Conservation (phyloP, 2,113 vertebrate species). For the Rattus rattus region DNA sequence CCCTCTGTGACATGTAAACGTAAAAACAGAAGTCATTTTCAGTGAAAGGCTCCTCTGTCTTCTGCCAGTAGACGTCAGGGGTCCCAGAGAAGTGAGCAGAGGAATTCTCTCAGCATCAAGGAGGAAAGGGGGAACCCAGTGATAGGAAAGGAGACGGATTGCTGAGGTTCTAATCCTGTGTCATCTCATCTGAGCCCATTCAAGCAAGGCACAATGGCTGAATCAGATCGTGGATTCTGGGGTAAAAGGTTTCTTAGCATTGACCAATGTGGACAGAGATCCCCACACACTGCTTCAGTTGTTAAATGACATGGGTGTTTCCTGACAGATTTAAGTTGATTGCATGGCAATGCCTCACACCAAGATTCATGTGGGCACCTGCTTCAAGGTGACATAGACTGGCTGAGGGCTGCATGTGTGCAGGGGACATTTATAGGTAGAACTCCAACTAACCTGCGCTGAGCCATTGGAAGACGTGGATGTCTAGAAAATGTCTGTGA, state of each 20-base stretch:
- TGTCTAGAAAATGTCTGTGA: neutral
- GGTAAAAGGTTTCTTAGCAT: neutral
- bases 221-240: neutral
- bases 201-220: neutral
- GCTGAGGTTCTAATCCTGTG: neutral
- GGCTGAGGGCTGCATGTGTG: neutral
- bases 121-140: neutral
- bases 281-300: neutral
- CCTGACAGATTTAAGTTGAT: neutral
- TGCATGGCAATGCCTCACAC: neutral
- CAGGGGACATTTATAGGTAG: neutral
- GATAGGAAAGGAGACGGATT: neutral
- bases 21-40: conserved; percentile 14
- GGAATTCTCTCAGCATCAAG: neutral
- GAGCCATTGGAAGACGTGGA: neutral
- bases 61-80: neutral
- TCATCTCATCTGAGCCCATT: neutral
- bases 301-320: neutral
- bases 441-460: neutral
- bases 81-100: neutral
- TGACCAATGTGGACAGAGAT: neutral
- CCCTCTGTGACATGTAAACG: neutral
- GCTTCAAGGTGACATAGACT: too few relatives aligned
- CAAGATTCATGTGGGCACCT: neutral
- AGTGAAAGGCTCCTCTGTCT: conserved; percentile 20